Base-by-base conservation (phyloP, 2,888 invertebrate species). In the Andricus quercusramuli region DNA sequence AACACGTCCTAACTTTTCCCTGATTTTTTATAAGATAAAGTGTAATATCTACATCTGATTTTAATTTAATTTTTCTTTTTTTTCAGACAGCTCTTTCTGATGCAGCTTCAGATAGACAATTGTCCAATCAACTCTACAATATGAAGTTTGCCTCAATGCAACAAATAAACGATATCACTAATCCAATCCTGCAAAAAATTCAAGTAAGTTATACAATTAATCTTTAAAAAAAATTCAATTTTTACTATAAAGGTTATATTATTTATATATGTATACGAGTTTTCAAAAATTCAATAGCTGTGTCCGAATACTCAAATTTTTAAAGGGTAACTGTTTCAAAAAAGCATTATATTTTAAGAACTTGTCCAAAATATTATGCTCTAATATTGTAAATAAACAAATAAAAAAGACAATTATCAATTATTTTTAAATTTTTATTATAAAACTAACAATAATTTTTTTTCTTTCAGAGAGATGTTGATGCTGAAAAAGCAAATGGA, bases 131-230 rank as follows among this genome's bases (percentile, higher is more conserved):
- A 70, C 51, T 70, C 1, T 70, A 20, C 9, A 8, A 70, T 15
- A 47, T 70, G 29, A 47, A 70, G 29, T 51, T n/a, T 32, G 29
- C 15, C 1, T 51, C 70, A 9, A 70, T 70, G 70, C 51, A 51
- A 29, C 47, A 70, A 70, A 51, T 70, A 70, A 70, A 70, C 5
- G 51, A 25, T 8, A 70, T 70, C 6, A 70, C 70, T 3, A 70
- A 70, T 70, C 70, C 70, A 70, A 70, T 70, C 0, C 17, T 70
- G 29, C 17, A 1, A 3, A 25, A 8, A 51, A 70, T 70, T 51
- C 51, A 51, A 29, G 70, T 51, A 2, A 22, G 67, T 66, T 37
- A 11, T 13, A 41, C 41, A 11, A 11, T 41, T 11, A 2, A 41
- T 13, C 2, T 41, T 11, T 41, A 13, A 13, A 1, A 2, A 41